phyloP scores from a whole-genome alignment of 1,140 invertebrate species.

The Dufourea novaeangliae region DNA sequence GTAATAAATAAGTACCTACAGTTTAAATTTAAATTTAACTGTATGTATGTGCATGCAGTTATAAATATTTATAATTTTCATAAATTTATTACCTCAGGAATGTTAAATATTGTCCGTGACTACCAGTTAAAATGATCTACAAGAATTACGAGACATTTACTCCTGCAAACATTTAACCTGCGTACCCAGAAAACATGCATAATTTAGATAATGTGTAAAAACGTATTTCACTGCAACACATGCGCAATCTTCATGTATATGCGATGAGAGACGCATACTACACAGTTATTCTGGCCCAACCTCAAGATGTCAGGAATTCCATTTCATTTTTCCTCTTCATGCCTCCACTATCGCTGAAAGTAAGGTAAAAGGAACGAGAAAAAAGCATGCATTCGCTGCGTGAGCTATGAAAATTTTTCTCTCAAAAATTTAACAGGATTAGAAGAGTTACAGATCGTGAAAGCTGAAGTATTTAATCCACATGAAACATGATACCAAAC shows the following conservation, averaged over 20 bases:
- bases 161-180: no score
- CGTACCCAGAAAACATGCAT: no score
- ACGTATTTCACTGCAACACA: not conserved
- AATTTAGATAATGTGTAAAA: not conserved
- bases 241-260: not conserved
- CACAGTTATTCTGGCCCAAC: not conserved
- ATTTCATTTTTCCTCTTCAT: conserved; percentile 6
- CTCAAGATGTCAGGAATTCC: conserved; percentile 1
- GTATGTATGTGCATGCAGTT: no score
- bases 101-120: no score
- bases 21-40: no score
- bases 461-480: conserved; percentile 67
- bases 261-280: not conserved
- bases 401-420: conserved; percentile 72
- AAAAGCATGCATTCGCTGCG: conserved; percentile 29
- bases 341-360: not conserved
- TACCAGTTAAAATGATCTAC: no score
- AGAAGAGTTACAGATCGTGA: conserved; percentile 68
- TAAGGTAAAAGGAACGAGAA: conserved; percentile 2
- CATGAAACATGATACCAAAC: conserved; percentile 69
- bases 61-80: no score
- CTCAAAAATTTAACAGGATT: conserved; percentile 64
- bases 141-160: no score
- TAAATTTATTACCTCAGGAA: no score
- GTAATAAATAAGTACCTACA: no score